These are phyloP conservation scores for Pollenia angustigena DNA, from an alignment of 2,888 invertebrate species.

Conservation along the genomic window DNA sequence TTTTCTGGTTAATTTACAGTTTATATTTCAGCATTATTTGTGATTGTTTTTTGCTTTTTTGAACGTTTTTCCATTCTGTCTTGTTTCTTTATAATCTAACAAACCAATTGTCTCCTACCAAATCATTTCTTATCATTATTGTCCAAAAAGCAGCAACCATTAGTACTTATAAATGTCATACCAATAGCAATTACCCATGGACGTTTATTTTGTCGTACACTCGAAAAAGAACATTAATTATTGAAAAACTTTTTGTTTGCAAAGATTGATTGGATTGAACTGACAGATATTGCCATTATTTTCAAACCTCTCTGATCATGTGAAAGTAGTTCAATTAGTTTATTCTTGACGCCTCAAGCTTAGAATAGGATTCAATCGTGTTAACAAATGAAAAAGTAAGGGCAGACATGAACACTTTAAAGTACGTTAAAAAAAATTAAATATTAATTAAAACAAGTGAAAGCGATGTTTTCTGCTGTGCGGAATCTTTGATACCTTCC, in stretches of 20 bases:
- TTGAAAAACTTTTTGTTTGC: neutral
- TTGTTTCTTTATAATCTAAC: slow-evolving; percentile 71
- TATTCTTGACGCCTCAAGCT: too few species aligned
- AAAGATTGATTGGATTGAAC: too few species aligned
- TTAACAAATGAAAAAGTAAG: too few species aligned
- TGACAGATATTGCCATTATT: too few species aligned
- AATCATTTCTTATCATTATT: slow-evolving; percentile 72
- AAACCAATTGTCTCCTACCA: slow-evolving; percentile 74
- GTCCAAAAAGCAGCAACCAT: slow-evolving; percentile 71
- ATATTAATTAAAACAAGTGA: too few species aligned
- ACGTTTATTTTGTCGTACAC: slow-evolving; percentile 63
- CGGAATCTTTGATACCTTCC: too few species aligned
- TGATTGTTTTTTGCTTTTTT: slow-evolving; percentile 20
- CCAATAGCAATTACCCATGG: slow-evolving; percentile 69
- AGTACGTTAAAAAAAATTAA: too few species aligned
- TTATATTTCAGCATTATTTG: slow-evolving; percentile 63
- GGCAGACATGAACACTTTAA: too few species aligned
- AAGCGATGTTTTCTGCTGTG: too few species aligned
- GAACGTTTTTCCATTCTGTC: neutral
- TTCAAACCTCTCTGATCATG: too few species aligned
- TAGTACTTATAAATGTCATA: slow-evolving; percentile 72
- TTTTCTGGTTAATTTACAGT: slow-evolving; percentile 67
- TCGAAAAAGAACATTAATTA: neutral
- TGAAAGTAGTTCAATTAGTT: too few species aligned
- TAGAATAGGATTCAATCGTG: too few species aligned